These are phyloP conservation scores for Mesitornis unicolor DNA, from an alignment of 2,113 vertebrate species.

Conservation along the genomic window DNA sequence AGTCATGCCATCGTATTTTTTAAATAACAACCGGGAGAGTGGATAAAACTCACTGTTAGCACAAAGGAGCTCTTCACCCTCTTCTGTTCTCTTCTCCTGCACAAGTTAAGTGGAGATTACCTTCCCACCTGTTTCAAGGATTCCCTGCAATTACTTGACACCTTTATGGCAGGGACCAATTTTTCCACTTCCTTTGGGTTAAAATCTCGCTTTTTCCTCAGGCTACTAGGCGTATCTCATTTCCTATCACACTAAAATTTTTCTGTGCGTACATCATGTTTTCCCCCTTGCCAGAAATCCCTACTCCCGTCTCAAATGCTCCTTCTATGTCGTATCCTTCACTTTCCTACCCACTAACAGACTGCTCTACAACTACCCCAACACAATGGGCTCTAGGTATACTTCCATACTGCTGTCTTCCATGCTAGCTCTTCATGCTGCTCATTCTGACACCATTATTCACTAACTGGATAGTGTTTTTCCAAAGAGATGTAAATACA, in stretches of 20 bases:
- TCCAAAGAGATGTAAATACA: neutral
- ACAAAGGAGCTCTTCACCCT: neutral
- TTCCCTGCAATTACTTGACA: neutral
- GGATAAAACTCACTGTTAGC: neutral
- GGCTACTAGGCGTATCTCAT: neutral
- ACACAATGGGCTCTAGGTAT: neutral
- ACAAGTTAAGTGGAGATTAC: neutral
- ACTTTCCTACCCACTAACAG: neutral
- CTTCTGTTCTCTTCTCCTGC: neutral
- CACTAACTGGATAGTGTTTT: accelerated
- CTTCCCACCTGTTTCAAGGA: neutral
- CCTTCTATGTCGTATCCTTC: neutral
- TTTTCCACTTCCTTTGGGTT: neutral
- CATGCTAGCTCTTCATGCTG: neutral
- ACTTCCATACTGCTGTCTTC: neutral
- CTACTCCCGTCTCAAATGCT: neutral
- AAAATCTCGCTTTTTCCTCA: neutral
- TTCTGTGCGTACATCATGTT: neutral
- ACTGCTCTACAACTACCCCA: neutral
- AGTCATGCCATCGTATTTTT: accelerated
- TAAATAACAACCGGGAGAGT: neutral
- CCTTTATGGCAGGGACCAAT: neutral
- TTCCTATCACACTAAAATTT: neutral
- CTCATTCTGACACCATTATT: neutral
- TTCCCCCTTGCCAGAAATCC: neutral